These are phyloP conservation scores for Perizoma flavofasciatum DNA, from an alignment of 2,888 invertebrate species.

Conservation along the genomic window DNA sequence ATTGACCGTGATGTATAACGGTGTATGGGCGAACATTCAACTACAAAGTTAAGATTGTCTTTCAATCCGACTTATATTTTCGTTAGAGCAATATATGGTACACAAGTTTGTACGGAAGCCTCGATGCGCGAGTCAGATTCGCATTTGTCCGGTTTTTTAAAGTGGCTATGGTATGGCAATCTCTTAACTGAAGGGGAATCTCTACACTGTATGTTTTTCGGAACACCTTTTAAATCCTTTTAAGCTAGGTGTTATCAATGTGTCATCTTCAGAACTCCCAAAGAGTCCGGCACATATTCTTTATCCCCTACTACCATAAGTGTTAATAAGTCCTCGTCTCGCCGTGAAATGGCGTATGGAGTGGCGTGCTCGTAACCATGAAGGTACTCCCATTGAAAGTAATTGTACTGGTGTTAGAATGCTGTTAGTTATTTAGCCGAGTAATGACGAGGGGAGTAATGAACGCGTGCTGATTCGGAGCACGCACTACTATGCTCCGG, in stretches of 20 bases:
- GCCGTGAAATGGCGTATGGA: slow-evolving; percentile 33
- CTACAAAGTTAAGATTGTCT: too few relatives aligned
- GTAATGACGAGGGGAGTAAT: slow-evolving; percentile 78
- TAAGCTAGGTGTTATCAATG: slow-evolving; percentile 24
- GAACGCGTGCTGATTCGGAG: slow-evolving; percentile 73
- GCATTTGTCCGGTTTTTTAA: too few relatives aligned
- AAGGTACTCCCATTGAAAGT: slow-evolving; percentile 33
- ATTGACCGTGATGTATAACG: too few relatives aligned
- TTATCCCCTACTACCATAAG: slow-evolving; percentile 36
- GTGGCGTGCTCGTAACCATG: slow-evolving; percentile 32
- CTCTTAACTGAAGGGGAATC: too few relatives aligned
- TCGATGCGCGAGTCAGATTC: too few relatives aligned
- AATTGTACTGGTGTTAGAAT: slow-evolving; percentile 61
- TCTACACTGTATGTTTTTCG: slow-evolving; percentile 2
- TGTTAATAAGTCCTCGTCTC: slow-evolving; percentile 46
- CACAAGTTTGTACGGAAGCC: too few relatives aligned
- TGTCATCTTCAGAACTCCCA: slow-evolving; percentile 26
- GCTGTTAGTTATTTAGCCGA: slow-evolving; percentile 74
- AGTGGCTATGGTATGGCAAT: too few relatives aligned
- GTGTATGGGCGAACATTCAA: too few relatives aligned
- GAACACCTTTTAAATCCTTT: slow-evolving; percentile 10
- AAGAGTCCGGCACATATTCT: slow-evolving; percentile 28
- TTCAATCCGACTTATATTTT: too few relatives aligned
- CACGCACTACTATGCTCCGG: slow-evolving; percentile 52
- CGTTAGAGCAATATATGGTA: too few relatives aligned